Conservation (phyloP, 2,113 vertebrate species). For the Baryphthengus martii region DNA sequence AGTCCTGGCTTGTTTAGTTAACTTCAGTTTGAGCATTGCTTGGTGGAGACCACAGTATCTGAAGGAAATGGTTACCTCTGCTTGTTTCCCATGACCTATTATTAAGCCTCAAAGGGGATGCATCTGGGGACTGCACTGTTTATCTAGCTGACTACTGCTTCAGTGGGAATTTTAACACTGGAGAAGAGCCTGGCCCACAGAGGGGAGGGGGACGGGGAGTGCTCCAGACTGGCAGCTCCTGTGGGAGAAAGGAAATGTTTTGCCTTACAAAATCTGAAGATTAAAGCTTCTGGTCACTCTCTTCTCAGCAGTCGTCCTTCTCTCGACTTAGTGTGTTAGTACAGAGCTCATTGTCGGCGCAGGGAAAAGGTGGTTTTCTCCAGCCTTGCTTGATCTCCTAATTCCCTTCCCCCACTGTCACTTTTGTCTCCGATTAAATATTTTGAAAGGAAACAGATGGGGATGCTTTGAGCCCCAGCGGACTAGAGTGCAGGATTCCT, state of each 20-base stretch:
- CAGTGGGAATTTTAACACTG: conserved; percentile 31
- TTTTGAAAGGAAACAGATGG: conserved; percentile 63
- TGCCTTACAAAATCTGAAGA: conserved; percentile 33
- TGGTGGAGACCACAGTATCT: conserved; percentile 24
- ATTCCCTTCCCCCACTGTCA: conserved; percentile 42
- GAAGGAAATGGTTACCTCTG: conserved; percentile 47
- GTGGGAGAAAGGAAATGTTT: conserved; percentile 31
- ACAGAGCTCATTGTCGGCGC: not conserved
- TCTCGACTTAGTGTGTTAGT: conserved; percentile 5
- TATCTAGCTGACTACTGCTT: conserved; percentile 55
- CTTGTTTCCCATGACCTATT: conserved; percentile 58
- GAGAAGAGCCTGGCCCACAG: not conserved
- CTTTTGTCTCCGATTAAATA: conserved; percentile 37
- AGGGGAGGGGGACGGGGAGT: not conserved
- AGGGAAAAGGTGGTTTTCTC: conserved; percentile 26
- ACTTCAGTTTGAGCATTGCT: not conserved
- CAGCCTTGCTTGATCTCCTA: not conserved
- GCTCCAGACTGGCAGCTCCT: not conserved
- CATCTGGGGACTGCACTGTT: conserved; percentile 48
- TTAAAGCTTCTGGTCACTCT: conserved; percentile 19
- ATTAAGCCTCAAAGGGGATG: conserved; percentile 38
- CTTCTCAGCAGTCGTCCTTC: not conserved
- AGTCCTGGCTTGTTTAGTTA: not conserved
- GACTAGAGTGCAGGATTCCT: conserved; percentile 21
- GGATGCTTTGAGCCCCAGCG: not conserved